Evolutionary conservation across 2,113 vertebrate species (phyloP).

Genomic region (Mustelus asterias): DNA sequence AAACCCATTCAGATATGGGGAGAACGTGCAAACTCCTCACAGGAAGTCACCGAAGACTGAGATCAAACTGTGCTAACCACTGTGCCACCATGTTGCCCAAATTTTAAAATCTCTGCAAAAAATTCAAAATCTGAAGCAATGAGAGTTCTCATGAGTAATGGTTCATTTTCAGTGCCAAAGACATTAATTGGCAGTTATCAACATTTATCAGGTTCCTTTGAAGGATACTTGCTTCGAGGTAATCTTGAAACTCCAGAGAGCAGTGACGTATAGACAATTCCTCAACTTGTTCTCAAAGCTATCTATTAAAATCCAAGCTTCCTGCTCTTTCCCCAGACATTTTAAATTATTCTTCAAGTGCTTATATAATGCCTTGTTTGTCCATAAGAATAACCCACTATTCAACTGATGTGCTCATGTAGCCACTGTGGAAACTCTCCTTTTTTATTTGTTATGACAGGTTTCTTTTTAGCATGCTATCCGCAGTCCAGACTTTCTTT

Average conservation of each 20-base stretch:
- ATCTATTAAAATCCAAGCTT: not conserved
- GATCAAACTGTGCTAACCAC: too few relatives aligned
- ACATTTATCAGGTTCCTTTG: not conserved
- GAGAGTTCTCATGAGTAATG: not conserved
- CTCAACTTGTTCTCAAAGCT: not conserved
- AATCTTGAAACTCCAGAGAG: not conserved
- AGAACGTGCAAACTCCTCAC: too few relatives aligned
- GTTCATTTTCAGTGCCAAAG: not conserved
- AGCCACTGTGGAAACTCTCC: not conserved
- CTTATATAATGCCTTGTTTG: not conserved
- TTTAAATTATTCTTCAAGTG: not conserved
- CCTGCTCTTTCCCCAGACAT: not conserved
- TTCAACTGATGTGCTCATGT: not conserved
- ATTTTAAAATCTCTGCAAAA: not conserved
- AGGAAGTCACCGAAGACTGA: too few relatives aligned
- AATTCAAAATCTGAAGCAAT: not conserved
- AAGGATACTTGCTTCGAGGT: not conserved
- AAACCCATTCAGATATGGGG: too few relatives aligned
- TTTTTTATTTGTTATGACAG: slow-evolving; percentile 19
- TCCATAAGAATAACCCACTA: not conserved
- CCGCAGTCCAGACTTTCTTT: not conserved
- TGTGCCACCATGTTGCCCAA: too few relatives aligned
- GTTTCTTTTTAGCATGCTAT: not conserved
- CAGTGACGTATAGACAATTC: not conserved
- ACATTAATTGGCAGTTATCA: not conserved